These are phyloP conservation scores for Philaenus spumarius DNA, from an alignment of 1,140 invertebrate genomes.

Conservation along the genomic window DNA sequence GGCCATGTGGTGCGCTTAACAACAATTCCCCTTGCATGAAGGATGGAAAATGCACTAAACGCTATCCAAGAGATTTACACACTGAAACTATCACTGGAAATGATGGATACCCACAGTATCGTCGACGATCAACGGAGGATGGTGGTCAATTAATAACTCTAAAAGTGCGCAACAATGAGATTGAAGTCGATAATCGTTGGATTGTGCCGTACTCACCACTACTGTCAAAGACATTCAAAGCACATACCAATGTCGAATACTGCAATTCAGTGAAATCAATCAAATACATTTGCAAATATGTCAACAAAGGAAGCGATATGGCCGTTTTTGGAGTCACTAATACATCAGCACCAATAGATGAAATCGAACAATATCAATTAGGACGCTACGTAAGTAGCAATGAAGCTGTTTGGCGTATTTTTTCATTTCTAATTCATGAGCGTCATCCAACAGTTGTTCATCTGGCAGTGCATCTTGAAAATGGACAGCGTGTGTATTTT, in stretches of 20 bases:
- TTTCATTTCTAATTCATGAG: conserved; percentile 35
- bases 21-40: conserved; percentile 42
- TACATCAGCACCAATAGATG: conserved; percentile 18
- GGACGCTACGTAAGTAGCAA: conserved; percentile 40
- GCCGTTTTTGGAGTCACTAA: conserved; percentile 31
- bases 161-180: conserved; percentile 1
- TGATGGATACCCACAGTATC: conserved; percentile 34
- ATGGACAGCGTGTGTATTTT: conserved; percentile 30
- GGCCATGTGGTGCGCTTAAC: too few relatives aligned
- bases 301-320: conserved; percentile 35
- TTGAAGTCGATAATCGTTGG: conserved; percentile 14
- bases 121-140: conserved; percentile 13
- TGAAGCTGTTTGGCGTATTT: conserved; percentile 41
- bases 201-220: conserved; percentile 20
- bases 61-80: conserved; percentile 21
- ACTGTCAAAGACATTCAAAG: conserved; percentile 18
- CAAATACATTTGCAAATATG: conserved; percentile 35
- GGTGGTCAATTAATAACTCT: conserved; percentile 10
- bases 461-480: conserved; percentile 37
- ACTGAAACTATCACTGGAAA: conserved; percentile 33
- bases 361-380: conserved; percentile 35
- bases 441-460: conserved; percentile 37
- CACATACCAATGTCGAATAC: conserved; percentile 13
- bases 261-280: conserved; percentile 20
- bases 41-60: conserved; percentile 39